Base-by-base conservation (phyloP, 2,797 vertebrate species). In the Intellagama lesueurii region DNA sequence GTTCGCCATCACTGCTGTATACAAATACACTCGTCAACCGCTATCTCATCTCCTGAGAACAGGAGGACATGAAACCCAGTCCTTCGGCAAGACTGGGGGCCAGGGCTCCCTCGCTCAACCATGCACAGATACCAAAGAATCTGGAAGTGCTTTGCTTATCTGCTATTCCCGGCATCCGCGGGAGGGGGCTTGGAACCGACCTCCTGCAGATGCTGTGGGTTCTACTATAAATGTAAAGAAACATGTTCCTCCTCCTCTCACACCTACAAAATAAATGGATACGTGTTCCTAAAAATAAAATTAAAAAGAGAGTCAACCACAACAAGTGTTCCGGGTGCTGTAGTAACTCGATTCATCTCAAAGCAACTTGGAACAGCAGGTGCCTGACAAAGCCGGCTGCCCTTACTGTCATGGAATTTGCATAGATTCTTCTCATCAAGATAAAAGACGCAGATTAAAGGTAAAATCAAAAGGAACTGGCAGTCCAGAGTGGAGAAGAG, bases 381-480 rank as follows among this genome's bases (percentile, higher is more conserved):
- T 17, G 26, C 4, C 56, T 28, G 3, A n/a, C 4, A 12, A 40
- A 40, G 1, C 6, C 3, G 12, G 5, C 12, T 28, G 32, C n/a
- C 12, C 7, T 35, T 26, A 66, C 60, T 77, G 26, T 66, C 60
- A 1, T 66, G 28, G 73, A 47, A 78, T 86, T 44, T 85, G 49
- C 83, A 64, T 76, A 60, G 70, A 76, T 85, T 60, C 49, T 60
- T 86, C 35, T 66, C 52, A 64, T 73, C 35, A 66, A 52, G 60
- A 77, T 77, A 64, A 83, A 77, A 83, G 19, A 35, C 76, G 60
- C 8, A 75, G 80, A 82, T 75, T 75, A 82, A 47, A 64, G 72
- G 26, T 77, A 77, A 77, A 88, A 83, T 69, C 72, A 83, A 69
- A 88, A 44, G 30, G 44, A 83, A 88, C 7, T 77, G 73, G 24